Conservation (phyloP, 92 coral and sea anemone species). For the Palythoa grandis region DNA sequence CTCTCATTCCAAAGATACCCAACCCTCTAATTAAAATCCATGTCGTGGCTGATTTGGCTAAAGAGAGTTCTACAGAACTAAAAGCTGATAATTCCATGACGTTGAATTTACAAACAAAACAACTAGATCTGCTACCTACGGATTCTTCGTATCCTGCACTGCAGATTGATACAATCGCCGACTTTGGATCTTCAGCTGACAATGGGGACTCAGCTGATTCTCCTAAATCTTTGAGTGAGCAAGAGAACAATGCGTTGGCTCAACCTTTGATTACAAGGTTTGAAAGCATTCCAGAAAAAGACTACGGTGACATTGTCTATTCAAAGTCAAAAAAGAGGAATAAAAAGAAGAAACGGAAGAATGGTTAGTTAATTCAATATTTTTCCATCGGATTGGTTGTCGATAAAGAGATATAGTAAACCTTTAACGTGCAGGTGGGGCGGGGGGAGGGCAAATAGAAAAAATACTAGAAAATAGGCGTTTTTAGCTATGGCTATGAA, state of each 20-base stretch:
- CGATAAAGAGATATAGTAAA: too few relatives aligned
- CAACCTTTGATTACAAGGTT: conserved; percentile 48
- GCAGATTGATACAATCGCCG: background rate
- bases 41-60: conserved; percentile 37
- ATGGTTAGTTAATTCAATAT: conserved; percentile 1
- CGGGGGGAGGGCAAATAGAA: too few relatives aligned
- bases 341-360: conserved; percentile 56
- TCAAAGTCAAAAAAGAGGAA: conserved; percentile 47
- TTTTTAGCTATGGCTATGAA: too few relatives aligned
- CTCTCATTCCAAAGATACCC: conserved; percentile 75
- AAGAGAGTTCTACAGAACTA: conserved; percentile 13
- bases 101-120: background rate
- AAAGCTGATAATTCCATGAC: background rate
- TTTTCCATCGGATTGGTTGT: background rate
- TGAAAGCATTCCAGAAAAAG: conserved; percentile 68
- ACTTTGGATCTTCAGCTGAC: background rate
- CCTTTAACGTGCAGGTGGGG: background rate
- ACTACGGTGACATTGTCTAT: conserved; percentile 91
- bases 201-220: background rate
- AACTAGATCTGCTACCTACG: background rate
- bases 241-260: background rate
- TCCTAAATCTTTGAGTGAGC: background rate
- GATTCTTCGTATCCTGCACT: background rate
- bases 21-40: conserved; percentile 70
- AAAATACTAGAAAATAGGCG: too few relatives aligned